Base-by-base conservation (phyloP, 2,797 vertebrate genomes). In the Clarias pachynema region DNA sequence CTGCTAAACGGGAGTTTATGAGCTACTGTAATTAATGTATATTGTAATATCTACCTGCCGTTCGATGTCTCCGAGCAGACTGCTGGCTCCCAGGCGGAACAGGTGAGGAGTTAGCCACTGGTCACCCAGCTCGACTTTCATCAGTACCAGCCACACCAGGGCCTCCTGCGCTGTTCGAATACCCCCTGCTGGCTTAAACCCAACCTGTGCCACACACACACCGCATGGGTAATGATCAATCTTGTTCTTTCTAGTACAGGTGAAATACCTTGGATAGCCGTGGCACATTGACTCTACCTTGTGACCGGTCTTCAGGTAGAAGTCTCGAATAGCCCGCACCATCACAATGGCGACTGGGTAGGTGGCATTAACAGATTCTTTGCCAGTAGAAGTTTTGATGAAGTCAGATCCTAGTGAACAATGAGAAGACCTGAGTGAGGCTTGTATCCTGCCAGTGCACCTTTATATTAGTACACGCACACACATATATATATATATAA, bases 341-440 rank as follows among this genome's bases (percentile, higher is more conserved):
- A 99, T 99, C 85, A 99, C 97, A 79, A 99, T 89, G 87, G 97
- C 98, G 0, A 98, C 96, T 0, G 97, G 96, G 84, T 97, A 96
- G 9, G 96, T 99, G 2, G 98, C 98, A 0, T 99, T 99, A 86
- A 98, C 95, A 0, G 96, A 89, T 93, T 99, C 98, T 91, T 99
- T 99, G 85, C 98, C 98, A 0, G 98, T 99, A 18, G 98, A 99
- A 0, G 98, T 99, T 93, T 99, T 99, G 92, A 99, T 99, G 92
- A 99, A 99, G 95, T 99, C 97, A 7, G 98, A 98, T 89, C 98
- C 98, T 99, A 93, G 86, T 79, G 84, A 75, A 74, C 63, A 24
- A 10, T 31, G 84, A 85, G 40, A 29, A 81, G 49, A 84, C 62
- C 40, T 6, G 31, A 84, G 37, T 74, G 60, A 79, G 34, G 57